phyloP scores from a whole-genome alignment of 2,797 vertebrate genomes.

The Apogon talboti region DNA sequence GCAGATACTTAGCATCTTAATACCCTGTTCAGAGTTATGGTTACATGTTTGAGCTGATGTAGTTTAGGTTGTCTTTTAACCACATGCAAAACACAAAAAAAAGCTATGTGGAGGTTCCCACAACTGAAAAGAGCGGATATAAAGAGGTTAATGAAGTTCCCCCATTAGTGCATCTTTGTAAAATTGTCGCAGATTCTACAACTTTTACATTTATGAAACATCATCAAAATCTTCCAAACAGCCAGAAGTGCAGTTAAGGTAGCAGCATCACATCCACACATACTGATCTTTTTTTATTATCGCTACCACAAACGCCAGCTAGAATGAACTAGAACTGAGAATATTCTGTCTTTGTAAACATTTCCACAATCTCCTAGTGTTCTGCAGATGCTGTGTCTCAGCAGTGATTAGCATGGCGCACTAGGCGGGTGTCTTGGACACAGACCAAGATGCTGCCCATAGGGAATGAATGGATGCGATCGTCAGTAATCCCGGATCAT shows the following conservation, averaged over 20 bases:
- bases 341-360: slow-evolving; percentile 3
- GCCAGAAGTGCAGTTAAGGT: neutral
- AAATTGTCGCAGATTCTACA: slow-evolving; percentile 5
- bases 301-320: neutral
- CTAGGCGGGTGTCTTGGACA: slow-evolving; percentile 56
- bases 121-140: neutral
- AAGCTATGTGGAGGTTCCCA: neutral
- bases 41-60: no score
- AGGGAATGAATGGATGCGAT: slow-evolving; percentile 65
- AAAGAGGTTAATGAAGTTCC: slow-evolving; percentile 2
- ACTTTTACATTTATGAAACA: slow-evolving; percentile 24
- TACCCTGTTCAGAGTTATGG: no score
- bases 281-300: neutral
- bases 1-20: no score
- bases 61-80: no score
- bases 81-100: no score
- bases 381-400: slow-evolving; percentile 46
- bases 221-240: neutral
- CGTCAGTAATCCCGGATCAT: slow-evolving; percentile 75
- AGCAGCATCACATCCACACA: neutral
- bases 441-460: slow-evolving; percentile 39
- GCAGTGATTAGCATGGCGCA: slow-evolving; percentile 61
- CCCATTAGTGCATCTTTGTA: neutral
- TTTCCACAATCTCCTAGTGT: slow-evolving; percentile 23
- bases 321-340: neutral